These are phyloP conservation scores for Mamestra brassicae DNA, from an alignment of 2,888 invertebrate species.

Conservation along the genomic window DNA sequence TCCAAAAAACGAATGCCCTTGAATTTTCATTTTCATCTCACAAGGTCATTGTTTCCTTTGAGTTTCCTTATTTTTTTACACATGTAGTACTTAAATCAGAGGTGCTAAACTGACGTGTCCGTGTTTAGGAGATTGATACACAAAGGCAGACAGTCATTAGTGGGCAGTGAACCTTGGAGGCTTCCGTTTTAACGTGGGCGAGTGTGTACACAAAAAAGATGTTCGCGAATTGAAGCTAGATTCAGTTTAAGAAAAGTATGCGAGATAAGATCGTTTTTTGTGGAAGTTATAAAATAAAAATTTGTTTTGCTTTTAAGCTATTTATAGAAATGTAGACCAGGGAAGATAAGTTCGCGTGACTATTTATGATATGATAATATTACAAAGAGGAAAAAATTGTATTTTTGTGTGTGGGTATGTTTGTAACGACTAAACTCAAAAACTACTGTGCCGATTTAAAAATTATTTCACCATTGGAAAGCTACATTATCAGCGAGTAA, in stretches of 20 bases:
- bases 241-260: conserved; percentile 19
- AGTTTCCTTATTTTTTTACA: conserved; percentile 52
- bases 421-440: too few relatives aligned
- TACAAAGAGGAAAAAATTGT: too few relatives aligned
- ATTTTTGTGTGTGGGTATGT: too few relatives aligned
- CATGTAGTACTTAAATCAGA: conserved; percentile 34
- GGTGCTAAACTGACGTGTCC: conserved; percentile 63
- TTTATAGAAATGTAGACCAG: conserved; percentile 29
- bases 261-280: conserved; percentile 10
- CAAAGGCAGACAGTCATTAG: conserved; percentile 67
- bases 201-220: conserved; percentile 47
- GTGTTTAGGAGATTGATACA: conserved; percentile 65
- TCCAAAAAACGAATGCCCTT: background rate
- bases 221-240: conserved; percentile 23
- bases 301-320: background rate
- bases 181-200: conserved; percentile 73
- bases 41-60: conserved; percentile 55
- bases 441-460: too few relatives aligned
- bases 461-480: too few relatives aligned
- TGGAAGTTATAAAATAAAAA: conserved; percentile 8
- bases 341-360: background rate
- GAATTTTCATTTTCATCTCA: conserved; percentile 41
- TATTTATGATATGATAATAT: background rate
- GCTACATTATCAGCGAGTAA: too few relatives aligned
- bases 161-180: conserved; percentile 75